These are phyloP conservation scores for Tragelaphus scriptus DNA, from an alignment of 2,113 vertebrate genomes.

Conservation along the genomic window DNA sequence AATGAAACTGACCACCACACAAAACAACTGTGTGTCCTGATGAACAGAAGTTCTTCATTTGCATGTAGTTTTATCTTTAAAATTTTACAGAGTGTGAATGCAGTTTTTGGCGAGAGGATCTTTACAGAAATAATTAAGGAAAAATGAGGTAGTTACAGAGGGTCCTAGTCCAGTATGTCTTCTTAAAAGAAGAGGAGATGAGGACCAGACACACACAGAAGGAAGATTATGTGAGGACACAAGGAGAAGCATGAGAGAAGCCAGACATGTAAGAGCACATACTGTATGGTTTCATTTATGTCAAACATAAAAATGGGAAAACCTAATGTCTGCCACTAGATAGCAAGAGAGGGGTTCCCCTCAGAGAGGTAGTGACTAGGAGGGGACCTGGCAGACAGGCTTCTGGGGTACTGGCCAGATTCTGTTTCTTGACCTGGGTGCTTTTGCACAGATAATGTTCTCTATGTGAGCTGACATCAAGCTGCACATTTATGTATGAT, in stretches of 20 bases:
- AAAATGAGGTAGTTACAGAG: background rate
- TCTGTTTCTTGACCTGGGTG: background rate
- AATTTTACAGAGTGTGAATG: background rate
- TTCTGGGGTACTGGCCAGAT: background rate
- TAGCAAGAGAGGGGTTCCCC: background rate
- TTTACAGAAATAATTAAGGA: background rate
- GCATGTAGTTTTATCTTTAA: background rate
- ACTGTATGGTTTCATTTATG: background rate
- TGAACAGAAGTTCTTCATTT: background rate
- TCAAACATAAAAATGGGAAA: background rate
- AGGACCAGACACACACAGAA: background rate
- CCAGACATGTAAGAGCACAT: background rate
- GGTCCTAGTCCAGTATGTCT: background rate
- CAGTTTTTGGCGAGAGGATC: background rate
- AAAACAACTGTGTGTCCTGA: background rate
- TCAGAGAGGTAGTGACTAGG: background rate
- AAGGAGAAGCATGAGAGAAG: background rate
- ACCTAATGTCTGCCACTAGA: background rate
- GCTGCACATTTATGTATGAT: background rate
- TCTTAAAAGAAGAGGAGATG: background rate
- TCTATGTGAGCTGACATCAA: background rate
- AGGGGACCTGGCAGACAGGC: background rate
- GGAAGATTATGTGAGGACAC: background rate
- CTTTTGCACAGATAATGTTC: background rate
- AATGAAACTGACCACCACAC: background rate